phyloP scores from a whole-genome alignment of 2,888 invertebrate genomes.

The Zygaena filipendulae region DNA sequence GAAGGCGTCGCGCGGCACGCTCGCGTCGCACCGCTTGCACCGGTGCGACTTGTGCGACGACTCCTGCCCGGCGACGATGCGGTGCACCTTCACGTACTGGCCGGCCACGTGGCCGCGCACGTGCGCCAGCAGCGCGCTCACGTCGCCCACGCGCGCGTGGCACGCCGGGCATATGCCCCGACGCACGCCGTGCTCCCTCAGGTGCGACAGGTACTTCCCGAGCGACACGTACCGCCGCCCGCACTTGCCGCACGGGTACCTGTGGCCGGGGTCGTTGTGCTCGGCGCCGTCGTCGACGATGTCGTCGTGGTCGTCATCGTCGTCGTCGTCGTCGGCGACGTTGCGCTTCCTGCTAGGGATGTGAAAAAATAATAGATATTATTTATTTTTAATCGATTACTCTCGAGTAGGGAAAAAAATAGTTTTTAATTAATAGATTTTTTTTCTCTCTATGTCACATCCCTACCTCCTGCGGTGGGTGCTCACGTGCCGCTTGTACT shows the following conservation, averaged over 20 bases:
- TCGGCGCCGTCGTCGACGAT: background rate
- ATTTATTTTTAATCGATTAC: too few relatives aligned
- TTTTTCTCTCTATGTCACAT: too few relatives aligned
- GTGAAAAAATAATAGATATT: too few relatives aligned
- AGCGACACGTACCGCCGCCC: slow-evolving; percentile 1
- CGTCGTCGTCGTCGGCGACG: too few relatives aligned
- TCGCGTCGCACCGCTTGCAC: slow-evolving; percentile 20
- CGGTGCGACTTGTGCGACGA: slow-evolving; percentile 8
- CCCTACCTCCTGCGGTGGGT: background rate
- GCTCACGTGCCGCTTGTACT: slow-evolving; percentile 17
- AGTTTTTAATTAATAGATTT: too few relatives aligned
- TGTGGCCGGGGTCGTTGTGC: too few relatives aligned
- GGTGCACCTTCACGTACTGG: slow-evolving; percentile 12
- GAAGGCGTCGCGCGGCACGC: slow-evolving; percentile 1
- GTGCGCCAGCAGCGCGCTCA: slow-evolving; percentile 20
- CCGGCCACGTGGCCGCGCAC: slow-evolving; percentile 20
- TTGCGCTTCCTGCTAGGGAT: too few relatives aligned
- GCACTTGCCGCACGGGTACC: slow-evolving; percentile 23
- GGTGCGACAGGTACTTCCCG: slow-evolving; percentile 22
- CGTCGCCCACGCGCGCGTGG: fast-evolving
- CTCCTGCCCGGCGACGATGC: slow-evolving; percentile 3
- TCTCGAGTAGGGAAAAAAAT: too few relatives aligned
- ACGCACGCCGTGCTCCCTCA: slow-evolving; percentile 18
- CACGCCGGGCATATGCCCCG: slow-evolving; percentile 24
- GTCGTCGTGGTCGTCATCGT: too few relatives aligned